Percentiles rank a stretch among this genome's conserved stretches.
Evolutionary conservation across 2,888 invertebrate genomes (phyloP).

Genomic region (Noctua fimbriata): DNA sequence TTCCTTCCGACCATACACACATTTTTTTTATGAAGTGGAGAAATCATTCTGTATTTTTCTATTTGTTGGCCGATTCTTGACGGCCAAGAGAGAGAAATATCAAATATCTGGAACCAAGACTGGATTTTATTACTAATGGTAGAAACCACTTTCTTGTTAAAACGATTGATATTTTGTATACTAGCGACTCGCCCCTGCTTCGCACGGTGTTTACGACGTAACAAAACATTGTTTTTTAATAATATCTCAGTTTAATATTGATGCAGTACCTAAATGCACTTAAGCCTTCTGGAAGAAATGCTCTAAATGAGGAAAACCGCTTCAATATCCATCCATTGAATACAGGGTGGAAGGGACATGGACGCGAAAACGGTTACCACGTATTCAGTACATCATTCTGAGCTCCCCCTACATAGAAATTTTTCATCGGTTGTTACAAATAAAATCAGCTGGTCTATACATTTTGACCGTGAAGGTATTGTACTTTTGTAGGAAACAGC

Average conservation of each 20-base stretch:
- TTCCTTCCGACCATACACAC: background rate
- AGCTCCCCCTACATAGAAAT: too few species aligned
- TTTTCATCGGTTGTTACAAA: too few species aligned
- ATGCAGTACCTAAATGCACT: background rate
- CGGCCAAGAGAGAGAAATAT: conserved; percentile 8
- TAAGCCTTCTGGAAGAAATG: background rate
- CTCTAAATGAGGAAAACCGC: background rate
- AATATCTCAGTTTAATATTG: background rate
- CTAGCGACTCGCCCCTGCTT: background rate
- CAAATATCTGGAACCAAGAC: background rate
- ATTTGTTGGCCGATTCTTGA: background rate
- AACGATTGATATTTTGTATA: background rate
- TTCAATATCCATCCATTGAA: background rate
- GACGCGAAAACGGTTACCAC: too few species aligned
- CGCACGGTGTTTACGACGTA: background rate
- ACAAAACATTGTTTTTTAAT: background rate
- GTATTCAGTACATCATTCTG: too few species aligned
- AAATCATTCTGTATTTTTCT: background rate
- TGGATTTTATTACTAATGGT: background rate
- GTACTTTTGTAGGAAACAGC: too few species aligned
- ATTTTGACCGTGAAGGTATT: too few species aligned
- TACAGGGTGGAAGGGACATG: too few species aligned
- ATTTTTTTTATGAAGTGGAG: background rate
- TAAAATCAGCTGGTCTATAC: too few species aligned
- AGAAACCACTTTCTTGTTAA: background rate